phyloP scores from a whole-genome alignment of 2,113 vertebrate species.

The Potamarius usumacintae region DNA sequence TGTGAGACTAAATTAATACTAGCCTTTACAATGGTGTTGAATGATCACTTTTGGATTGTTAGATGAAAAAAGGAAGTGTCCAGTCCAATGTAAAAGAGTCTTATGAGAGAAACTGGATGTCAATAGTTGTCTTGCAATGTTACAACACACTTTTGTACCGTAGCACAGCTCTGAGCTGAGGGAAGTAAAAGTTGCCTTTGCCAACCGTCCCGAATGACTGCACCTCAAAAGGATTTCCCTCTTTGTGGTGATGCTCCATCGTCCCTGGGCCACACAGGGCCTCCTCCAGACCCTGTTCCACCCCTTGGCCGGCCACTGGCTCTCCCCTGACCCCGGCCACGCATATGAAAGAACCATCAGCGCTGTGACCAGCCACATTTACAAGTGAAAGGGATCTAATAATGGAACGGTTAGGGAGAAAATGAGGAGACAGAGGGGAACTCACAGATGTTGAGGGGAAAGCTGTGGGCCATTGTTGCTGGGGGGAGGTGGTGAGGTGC shows the following conservation, averaged over 20 bases:
- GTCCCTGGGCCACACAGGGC: conserved; percentile 62
- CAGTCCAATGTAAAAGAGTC: background rate
- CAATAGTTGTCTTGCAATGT: conserved; percentile 12
- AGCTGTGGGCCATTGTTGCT: conserved; percentile 73
- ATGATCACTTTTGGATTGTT: background rate
- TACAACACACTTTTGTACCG: conserved; percentile 33
- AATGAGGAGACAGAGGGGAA: conserved; percentile 89
- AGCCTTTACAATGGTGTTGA: background rate
- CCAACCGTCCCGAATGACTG: conserved; percentile 70
- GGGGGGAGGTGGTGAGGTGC: conserved; percentile 54
- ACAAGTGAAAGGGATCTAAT: conserved; percentile 92
- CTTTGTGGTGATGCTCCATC: conserved; percentile 70
- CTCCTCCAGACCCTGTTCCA: conserved; percentile 40
- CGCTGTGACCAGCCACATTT: conserved; percentile 78
- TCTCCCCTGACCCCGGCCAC: conserved; percentile 67
- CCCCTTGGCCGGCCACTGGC: conserved; percentile 54
- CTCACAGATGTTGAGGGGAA: conserved; percentile 96
- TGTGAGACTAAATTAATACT: conserved; percentile 14
- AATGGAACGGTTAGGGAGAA: conserved; percentile 95
- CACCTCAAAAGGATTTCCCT: conserved; percentile 74
- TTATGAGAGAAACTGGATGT: conserved; percentile 13
- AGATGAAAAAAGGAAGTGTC: background rate
- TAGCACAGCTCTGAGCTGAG: conserved; percentile 56
- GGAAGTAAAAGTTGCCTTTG: conserved; percentile 55
- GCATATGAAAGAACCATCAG: conserved; percentile 76